Conservation (phyloP, 2,888 invertebrate species). For the Limnephilus lunatus region DNA sequence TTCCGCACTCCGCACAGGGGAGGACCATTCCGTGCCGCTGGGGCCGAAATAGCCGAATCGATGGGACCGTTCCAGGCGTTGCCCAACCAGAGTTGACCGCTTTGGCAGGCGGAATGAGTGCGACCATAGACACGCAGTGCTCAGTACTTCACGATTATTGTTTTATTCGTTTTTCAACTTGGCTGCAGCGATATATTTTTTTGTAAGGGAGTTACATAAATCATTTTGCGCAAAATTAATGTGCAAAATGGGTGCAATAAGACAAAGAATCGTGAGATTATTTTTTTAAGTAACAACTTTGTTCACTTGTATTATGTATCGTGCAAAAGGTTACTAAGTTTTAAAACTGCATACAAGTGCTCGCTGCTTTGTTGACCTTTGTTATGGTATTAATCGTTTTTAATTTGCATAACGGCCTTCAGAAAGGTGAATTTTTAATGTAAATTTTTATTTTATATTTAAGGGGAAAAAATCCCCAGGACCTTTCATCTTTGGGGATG, state of each 20-base stretch:
- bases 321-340: not conserved
- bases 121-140: slow-evolving; percentile 38
- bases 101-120: slow-evolving; percentile 36
- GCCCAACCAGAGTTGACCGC: slow-evolving; percentile 27
- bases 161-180: not conserved
- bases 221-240: not conserved
- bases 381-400: not conserved
- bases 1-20: not conserved
- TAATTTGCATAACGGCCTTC: not conserved
- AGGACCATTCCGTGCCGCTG: not conserved
- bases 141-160: not conserved
- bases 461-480: no score
- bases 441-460: no score
- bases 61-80: slow-evolving; percentile 6
- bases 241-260: not conserved
- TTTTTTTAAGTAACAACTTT: not conserved
- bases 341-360: not conserved
- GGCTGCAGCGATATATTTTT: not conserved
- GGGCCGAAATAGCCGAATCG: not conserved
- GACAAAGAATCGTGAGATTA: not conserved
- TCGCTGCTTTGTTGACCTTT: not conserved
- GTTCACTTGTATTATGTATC: not conserved
- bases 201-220: not conserved
- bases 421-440: not conserved
- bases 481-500: no score